These are phyloP conservation scores for Caranx ignobilis DNA, from an alignment of 2,113 vertebrate species.

Conservation along the genomic window DNA sequence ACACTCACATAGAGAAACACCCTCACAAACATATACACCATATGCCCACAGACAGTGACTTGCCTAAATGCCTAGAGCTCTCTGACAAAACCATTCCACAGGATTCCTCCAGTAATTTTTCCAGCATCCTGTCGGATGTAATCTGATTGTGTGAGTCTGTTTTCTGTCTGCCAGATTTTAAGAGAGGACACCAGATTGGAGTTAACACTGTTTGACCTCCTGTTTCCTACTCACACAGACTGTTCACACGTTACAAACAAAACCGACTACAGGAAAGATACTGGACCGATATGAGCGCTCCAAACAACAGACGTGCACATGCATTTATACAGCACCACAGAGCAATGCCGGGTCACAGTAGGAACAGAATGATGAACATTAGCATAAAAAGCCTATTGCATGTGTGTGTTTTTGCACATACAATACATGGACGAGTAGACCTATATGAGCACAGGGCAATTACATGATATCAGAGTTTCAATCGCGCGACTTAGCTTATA, in stretches of 20 bases:
- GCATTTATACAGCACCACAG: not conserved
- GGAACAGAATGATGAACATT: not conserved
- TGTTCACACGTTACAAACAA: not conserved
- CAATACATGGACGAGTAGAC: not conserved
- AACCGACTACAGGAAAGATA: not conserved
- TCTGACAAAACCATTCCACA: slow-evolving; percentile 38
- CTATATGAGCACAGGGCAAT: no score
- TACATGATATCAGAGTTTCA: not conserved
- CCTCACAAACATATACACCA: slow-evolving; percentile 1
- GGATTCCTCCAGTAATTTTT: slow-evolving; percentile 61
- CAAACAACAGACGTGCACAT: not conserved
- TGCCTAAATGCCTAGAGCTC: not conserved
- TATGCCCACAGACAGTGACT: slow-evolving; percentile 1
- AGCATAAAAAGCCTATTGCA: not conserved
- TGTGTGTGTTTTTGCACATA: not conserved
- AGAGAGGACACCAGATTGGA: slow-evolving; percentile 57
- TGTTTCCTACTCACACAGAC: slow-evolving; percentile 57
- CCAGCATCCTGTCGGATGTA: slow-evolving; percentile 49
- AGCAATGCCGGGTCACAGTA: not conserved
- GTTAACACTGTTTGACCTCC: slow-evolving; percentile 60
- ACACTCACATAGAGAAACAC: slow-evolving; percentile 3
- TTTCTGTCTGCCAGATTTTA: slow-evolving; percentile 63
- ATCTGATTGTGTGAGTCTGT: slow-evolving; percentile 68
- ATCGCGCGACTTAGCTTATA: not conserved
- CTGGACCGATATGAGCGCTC: not conserved